These are phyloP conservation scores for Drosophila bipectinata DNA, from an alignment of 1,140 invertebrate species.

Conservation along the genomic window DNA sequence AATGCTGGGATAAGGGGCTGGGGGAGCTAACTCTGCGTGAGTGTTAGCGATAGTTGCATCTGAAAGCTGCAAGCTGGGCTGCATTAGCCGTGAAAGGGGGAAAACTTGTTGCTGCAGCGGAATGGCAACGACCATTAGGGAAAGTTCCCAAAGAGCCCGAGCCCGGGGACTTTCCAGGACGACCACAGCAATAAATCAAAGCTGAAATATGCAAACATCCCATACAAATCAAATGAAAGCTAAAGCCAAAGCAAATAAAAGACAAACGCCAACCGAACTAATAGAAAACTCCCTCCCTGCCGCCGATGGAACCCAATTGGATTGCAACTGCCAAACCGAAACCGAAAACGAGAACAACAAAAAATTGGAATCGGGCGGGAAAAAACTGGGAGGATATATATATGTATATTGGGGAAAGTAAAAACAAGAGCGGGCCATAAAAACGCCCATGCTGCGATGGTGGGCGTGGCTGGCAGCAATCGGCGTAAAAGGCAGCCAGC, in stretches of 20 bases:
- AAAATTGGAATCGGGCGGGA: not conserved
- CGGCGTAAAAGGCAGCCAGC: slow-evolving; percentile 38
- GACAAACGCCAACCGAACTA: slow-evolving; percentile 43
- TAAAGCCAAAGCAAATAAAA: slow-evolving; percentile 55
- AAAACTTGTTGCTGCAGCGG: slow-evolving; percentile 74
- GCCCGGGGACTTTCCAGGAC: slow-evolving; percentile 16
- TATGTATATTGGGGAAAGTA: slow-evolving; percentile 33
- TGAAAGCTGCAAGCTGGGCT: slow-evolving; percentile 34
- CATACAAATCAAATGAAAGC: slow-evolving; percentile 74
- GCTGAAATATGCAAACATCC: slow-evolving; percentile 69
- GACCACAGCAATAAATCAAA: slow-evolving; percentile 66
- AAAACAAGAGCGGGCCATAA: slow-evolving; percentile 45
- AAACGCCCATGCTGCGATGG: slow-evolving; percentile 32
- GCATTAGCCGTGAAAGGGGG: slow-evolving; percentile 47
- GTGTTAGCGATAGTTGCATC: slow-evolving; percentile 65
- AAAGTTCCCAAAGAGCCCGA: slow-evolving; percentile 22
- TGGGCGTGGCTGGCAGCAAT: slow-evolving; percentile 43
- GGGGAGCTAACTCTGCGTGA: slow-evolving; percentile 45
- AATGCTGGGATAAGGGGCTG: not conserved
- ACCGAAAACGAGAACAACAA: slow-evolving; percentile 19
- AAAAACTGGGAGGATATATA: slow-evolving; percentile 18
- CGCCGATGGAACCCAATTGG: slow-evolving; percentile 24
- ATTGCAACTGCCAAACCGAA: slow-evolving; percentile 38
- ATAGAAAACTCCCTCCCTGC: slow-evolving; percentile 39
- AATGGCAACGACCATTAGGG: slow-evolving; percentile 51